Evolutionary conservation across 23 tunicate genomes (phyloP), one percentile per base, ranked within the genome.

Genomic region (Styela plicata): DNA sequence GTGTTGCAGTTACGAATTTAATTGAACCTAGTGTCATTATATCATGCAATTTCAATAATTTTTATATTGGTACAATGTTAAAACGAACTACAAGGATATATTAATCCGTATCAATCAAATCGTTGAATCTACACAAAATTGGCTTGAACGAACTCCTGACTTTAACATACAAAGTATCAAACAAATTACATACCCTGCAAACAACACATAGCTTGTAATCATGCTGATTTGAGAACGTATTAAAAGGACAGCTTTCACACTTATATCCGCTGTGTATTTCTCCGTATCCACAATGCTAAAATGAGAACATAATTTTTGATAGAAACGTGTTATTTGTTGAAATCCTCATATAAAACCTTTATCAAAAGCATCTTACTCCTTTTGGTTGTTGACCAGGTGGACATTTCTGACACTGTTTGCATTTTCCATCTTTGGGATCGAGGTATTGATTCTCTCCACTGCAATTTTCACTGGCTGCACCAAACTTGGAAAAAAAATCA

Each of bases 221-320:
- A 67, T 27, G 30, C 18, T 27, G 30, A 67, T 29, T 67, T 13
- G 71, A 67, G 22, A 67, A 67, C 19, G 71, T 67, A 67, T 67
- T 67, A 22, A 17, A 22, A 29, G 71, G 71, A 67, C 71, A 67
- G 22, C 31, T 29, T 22, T 67, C 71, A 67, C 71, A 67, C 0
- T 27, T 67, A 67, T 67, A 67, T 22, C 31, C 71, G 30, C 31
- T 29, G 31, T 29, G 30, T 67, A 18, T 67, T 22, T 27, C 31
- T 16, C 71, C 71, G 22, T 67, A 67, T 67, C 71, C 71, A 67
- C 71, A 67, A 67, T 67, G 31, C 71, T 67, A 0, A 67, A 67
- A 18, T 13, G 31, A 22, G 22, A 67, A 27, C 19, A 29, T 27
- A 67, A 67, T n/a, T n/a, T n/a, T n/a, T n/a, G n/a, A n/a, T n/a